Conservation (phyloP, 2,888 invertebrate species). For the Tenthredo notha region DNA sequence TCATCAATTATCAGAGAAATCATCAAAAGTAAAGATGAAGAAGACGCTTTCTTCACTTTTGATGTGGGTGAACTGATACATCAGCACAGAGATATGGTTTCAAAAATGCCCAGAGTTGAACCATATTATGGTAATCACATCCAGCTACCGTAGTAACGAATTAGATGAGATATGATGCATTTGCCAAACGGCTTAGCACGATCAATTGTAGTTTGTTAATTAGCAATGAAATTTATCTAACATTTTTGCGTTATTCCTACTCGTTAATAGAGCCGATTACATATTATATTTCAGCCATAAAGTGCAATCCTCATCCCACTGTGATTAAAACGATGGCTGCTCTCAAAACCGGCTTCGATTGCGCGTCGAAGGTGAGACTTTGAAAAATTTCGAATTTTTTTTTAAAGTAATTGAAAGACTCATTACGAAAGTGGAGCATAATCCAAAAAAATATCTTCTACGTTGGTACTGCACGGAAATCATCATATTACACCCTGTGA, state of each 20-base stretch:
- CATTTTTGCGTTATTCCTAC: not conserved
- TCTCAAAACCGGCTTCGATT: conserved; percentile 83
- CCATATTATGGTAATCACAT: conserved; percentile 70
- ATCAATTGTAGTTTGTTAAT: not conserved
- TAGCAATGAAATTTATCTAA: not conserved
- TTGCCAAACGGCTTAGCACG: not conserved
- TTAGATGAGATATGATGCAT: not conserved
- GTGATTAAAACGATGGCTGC: conserved; percentile 78
- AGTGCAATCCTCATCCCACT: conserved; percentile 82
- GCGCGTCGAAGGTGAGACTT: conserved; percentile 80
- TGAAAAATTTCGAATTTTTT: not conserved
- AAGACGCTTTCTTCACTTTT: conserved; percentile 71
- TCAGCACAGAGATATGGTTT: conserved; percentile 71
- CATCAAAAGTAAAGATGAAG: conserved; percentile 63
- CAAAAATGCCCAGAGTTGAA: conserved; percentile 71
- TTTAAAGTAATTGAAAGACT: not conserved
- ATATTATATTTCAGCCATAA: conserved; percentile 79
- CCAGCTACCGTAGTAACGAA: not conserved
- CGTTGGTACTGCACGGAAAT: too few relatives aligned
- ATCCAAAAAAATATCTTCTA: not conserved
- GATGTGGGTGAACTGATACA: conserved; percentile 68
- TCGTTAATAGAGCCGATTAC: not conserved
- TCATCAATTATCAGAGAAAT: conserved; percentile 67
- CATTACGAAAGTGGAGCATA: not conserved
- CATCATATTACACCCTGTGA: too few relatives aligned